Base-by-base conservation (phyloP, 1,140 invertebrate genomes). In the Theocolax elegans region DNA sequence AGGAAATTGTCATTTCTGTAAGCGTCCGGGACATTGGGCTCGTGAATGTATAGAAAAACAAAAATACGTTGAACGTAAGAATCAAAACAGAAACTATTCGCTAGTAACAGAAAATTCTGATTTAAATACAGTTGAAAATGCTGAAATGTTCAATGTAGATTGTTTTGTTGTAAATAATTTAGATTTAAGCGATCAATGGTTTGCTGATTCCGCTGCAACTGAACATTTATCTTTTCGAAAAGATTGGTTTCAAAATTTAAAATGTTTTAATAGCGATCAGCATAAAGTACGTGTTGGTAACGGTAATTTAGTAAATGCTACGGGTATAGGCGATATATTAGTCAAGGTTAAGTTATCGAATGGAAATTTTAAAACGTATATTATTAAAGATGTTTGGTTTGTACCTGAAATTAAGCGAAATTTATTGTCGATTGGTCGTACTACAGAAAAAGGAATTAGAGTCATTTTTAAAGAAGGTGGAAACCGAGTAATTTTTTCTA, bases 1-100 rank as follows among this genome's bases (percentile, higher is more conserved):
- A 1, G 66, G 71, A 31, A 58, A 67, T 49, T 73, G 71, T 64
- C 21, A 66, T 46, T 46, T 60, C 21, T 72, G 59, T 60, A 27
- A 35, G 13, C 64, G 58, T 51, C 29, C 38, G n/a, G 58, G 67
- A 29, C 59, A 75, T 46, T 71, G 65, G 59, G 66, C 56, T 19
- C n/a, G 54, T 4, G 63, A 73, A 58, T 75, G 53, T 38, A n/a
- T 10, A 35, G 59, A 69, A 38, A 72, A 58, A 44, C 17, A 25
- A 25, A 21, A 51, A 54, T 25, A 29, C 8, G 0, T 54, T 21
- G 53, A 58, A 44, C 56, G 17, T 27, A 67, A 51, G 12, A 63
- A 62, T 64, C 13, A 40, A 46, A 27, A 10, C 19, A 60, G 42
- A 42, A 60, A 60, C 31, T 23, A 63, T 27, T 63, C 60, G 13